Percentiles rank a stretch among this genome's conserved stretches.
These are phyloP conservation scores for Menidia menidia DNA, from an alignment of 2,797 vertebrate species.

Conservation along the genomic window DNA sequence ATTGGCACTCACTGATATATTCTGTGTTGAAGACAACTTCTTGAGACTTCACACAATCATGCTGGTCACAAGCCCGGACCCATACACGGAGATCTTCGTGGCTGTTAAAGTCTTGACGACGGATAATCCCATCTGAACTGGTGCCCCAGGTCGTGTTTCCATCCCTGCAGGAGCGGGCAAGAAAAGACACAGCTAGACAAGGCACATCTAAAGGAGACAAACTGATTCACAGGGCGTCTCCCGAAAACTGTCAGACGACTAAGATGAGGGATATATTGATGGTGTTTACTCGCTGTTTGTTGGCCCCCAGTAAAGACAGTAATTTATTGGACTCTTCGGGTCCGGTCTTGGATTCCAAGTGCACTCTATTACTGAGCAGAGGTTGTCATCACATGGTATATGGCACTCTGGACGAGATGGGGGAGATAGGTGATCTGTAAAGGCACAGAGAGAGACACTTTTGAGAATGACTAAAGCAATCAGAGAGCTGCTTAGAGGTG, in stretches of 20 bases:
- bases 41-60: slow-evolving; percentile 53
- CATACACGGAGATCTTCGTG: slow-evolving; percentile 63
- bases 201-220: background rate
- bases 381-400: slow-evolving; percentile 46
- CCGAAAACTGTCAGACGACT: slow-evolving; percentile 1
- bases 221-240: background rate
- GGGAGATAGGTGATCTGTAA: slow-evolving; percentile 49
- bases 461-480: background rate
- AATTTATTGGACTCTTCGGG: slow-evolving; percentile 35
- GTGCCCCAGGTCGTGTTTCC: background rate
- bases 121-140: slow-evolving; percentile 40
- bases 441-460: background rate
- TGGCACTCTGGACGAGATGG: slow-evolving; percentile 59
- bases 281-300: slow-evolving; percentile 43
- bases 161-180: slow-evolving; percentile 15
- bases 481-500: background rate
- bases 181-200: background rate
- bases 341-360: slow-evolving; percentile 56
- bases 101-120: slow-evolving; percentile 24
- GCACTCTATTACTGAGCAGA: slow-evolving; percentile 66
- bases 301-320: slow-evolving; percentile 74
- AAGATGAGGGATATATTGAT: background rate
- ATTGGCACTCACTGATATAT: slow-evolving; percentile 71
- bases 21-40: slow-evolving; percentile 44
- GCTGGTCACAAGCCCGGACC: slow-evolving; percentile 63